Evolutionary conservation across 2,113 vertebrate genomes (phyloP), one percentile per base, ranked within the genome.

Genomic region (Meriones unguiculatus): DNA sequence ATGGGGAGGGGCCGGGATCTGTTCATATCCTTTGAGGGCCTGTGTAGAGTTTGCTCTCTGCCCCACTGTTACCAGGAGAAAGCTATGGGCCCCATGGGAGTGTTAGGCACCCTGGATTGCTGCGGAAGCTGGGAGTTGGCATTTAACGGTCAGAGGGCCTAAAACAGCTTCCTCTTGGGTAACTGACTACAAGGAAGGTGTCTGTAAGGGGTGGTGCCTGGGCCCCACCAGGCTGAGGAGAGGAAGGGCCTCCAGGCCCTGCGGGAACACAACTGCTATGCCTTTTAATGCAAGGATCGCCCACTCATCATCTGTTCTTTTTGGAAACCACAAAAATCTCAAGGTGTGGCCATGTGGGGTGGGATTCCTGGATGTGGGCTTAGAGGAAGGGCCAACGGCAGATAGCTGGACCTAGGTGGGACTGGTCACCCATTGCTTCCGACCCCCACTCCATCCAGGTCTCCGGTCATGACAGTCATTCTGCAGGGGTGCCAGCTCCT

Each of bases 401-500:
- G 84, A 67, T 20, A 50, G 10, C 62, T 20, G 28, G 38, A 9
- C 84, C 18, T 22, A 69, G 64, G 64, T 41, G 20, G 28, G 32
- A 69, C 64, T 35, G 65, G 22, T 50, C 32, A 32, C 82, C 10
- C 54, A 24, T 1, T 9, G 24, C 14, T 41, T 38, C n/a, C 57
- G 32, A 38, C 2, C 80, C 38, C 38, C 7, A 4, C 38, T 85
- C 38, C 54, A 30, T 64, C 57, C 85, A 22, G 10, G 67, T 24
- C 67, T 82, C 4, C 3, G 9, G 2, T 10, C 35, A 22, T 9
- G 50, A 2, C 70, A 17, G 41, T 8, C 38, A 41, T 67, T 38
- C 52, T 41, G 73, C 89, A 98, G 99, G 99, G 98, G 99, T 98
- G 98, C 99, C 98, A 99, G 99, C 99, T 99, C 99, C 99, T 98